Evolutionary conservation across 2,113 vertebrate species (phyloP).

Genomic region (Egretta garzetta): DNA sequence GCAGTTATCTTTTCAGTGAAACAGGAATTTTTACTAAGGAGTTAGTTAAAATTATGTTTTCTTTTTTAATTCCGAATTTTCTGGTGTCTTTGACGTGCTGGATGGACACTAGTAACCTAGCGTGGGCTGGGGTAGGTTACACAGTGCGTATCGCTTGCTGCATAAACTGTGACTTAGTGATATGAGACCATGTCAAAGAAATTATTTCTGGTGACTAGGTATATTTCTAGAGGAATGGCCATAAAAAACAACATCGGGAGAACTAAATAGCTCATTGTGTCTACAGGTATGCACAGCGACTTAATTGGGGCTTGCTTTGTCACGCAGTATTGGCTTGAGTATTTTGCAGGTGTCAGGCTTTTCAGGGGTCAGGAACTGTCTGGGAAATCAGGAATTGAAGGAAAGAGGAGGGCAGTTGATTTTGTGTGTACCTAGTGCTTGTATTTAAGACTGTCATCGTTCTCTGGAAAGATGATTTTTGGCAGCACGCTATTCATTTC

Average conservation of each 20-base stretch:
- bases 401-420: background rate
- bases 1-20: background rate
- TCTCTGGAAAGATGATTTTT: background rate
- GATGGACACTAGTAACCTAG: background rate
- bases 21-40: background rate
- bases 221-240: background rate
- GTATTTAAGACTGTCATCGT: background rate
- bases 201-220: background rate
- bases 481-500: background rate
- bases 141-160: background rate
- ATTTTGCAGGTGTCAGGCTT: background rate
- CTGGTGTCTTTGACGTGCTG: background rate
- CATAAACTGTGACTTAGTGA: background rate
- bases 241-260: background rate
- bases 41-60: background rate
- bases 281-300: background rate
- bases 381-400: background rate
- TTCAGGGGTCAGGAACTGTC: background rate
- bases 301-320: background rate
- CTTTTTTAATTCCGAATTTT: background rate
- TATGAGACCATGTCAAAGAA: background rate
- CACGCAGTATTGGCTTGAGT: background rate
- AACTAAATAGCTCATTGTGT: background rate
- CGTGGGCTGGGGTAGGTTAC: background rate
- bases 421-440: background rate